Percentiles rank a stretch among this genome's conserved stretches.
These are phyloP conservation scores for Stigmatopora argus DNA, from an alignment of 2,113 vertebrate genomes.

Conservation along the genomic window DNA sequence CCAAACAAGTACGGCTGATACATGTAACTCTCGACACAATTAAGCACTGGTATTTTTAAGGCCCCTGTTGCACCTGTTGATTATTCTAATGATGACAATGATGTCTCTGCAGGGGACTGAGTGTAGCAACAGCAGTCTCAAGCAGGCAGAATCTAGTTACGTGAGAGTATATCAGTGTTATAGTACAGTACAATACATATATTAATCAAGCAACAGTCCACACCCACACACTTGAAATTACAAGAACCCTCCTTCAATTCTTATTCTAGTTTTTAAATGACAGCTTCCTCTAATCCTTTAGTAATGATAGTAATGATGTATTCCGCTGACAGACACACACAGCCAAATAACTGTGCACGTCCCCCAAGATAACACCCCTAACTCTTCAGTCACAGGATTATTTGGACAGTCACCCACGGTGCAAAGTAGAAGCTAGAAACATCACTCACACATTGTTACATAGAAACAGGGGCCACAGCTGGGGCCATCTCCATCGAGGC, in stretches of 20 bases:
- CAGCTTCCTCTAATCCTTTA: not conserved
- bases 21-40: not conserved
- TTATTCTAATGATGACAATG: slow-evolving; percentile 56
- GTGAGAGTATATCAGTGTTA: slow-evolving; percentile 5
- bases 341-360: not conserved
- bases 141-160: slow-evolving; percentile 48
- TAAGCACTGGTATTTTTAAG: not conserved
- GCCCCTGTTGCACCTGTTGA: slow-evolving; percentile 5
- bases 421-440: not conserved
- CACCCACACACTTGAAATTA: not conserved
- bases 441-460: not conserved
- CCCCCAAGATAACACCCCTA: not conserved
- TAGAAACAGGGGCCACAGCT: not conserved
- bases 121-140: slow-evolving; percentile 49
- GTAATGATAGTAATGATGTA: slow-evolving; percentile 2
- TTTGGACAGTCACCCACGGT: not conserved
- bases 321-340: not conserved
- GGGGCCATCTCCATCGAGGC: not conserved
- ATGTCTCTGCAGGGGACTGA: slow-evolving; percentile 47
- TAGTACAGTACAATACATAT: not conserved
- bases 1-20: not conserved
- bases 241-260: not conserved
- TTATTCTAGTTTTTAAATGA: not conserved
- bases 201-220: not conserved
- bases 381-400: not conserved